A percentile compares a stretch with the other conserved stretches of the same genome.
Conservation (phyloP, 92 coral and sea anemone genomes). For the Isaurus tuberculatus region DNA sequence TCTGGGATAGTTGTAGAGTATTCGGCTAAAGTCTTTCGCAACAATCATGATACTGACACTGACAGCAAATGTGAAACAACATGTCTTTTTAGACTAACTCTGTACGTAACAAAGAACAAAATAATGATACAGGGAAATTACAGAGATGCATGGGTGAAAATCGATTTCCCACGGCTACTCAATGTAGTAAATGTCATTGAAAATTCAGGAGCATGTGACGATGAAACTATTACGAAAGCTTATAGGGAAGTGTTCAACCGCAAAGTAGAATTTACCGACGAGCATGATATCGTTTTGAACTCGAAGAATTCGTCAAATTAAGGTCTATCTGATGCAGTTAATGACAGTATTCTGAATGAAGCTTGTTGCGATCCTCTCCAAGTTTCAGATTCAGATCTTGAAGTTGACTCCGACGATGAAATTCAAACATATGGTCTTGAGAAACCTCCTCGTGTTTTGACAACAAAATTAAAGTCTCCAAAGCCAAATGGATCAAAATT, state of each 20-base stretch:
- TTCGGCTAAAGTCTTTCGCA: slow-evolving; percentile 9
- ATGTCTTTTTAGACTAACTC: no score
- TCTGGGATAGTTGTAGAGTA: slow-evolving; percentile 6
- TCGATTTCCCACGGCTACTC: slow-evolving; percentile 6
- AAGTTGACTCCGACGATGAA: neutral
- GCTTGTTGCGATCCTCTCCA: neutral
- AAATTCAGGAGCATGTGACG: neutral
- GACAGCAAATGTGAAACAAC: no score
- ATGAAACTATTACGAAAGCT: neutral
- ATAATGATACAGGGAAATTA: no score
- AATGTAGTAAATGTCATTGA: neutral
- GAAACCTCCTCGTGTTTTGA: slow-evolving; percentile 8
- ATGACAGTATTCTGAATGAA: neutral
- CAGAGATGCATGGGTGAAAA: neutral
- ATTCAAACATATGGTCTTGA: neutral
- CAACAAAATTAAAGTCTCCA: neutral
- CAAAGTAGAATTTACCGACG: slow-evolving; percentile 1
- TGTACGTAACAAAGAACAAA: no score
- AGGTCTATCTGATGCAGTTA: neutral
- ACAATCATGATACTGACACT: no score
- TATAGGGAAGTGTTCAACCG: slow-evolving; percentile 9
- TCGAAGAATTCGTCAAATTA: neutral
- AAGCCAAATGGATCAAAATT: slow-evolving; percentile 8
- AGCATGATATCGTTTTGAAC: neutral
- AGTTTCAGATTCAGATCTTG: slow-evolving; percentile 7